Evolutionary conservation across 1,140 invertebrate species (phyloP).

Genomic region (Propsilocerus akamusi): DNA sequence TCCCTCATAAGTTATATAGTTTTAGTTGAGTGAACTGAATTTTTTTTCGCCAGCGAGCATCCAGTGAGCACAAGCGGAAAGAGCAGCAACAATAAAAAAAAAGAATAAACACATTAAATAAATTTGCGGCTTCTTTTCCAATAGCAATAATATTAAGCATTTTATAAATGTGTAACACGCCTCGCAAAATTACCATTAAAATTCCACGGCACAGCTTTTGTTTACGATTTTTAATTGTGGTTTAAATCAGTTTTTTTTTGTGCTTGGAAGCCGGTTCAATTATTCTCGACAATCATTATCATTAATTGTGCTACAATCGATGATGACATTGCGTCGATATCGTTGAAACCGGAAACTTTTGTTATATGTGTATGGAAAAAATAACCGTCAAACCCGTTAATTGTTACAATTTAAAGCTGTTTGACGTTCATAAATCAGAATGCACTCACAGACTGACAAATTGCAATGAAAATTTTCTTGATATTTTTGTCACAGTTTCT

Average conservation of each 20-base stretch:
- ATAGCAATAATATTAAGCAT: background rate
- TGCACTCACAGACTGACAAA: no score
- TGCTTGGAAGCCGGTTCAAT: background rate
- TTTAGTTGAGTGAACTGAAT: background rate
- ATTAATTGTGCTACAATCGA: background rate
- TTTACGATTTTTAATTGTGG: background rate
- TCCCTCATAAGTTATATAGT: background rate
- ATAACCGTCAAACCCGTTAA: background rate
- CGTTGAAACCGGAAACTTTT: no score
- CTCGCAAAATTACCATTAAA: background rate
- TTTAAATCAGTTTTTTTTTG: background rate
- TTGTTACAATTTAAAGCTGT: background rate
- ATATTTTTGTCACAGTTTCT: no score
- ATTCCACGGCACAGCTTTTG: background rate
- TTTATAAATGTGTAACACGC: background rate
- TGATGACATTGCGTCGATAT: background rate
- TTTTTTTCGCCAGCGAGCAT: background rate
- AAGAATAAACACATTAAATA: conserved; percentile 2
- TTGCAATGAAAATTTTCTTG: no score
- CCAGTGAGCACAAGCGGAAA: background rate
- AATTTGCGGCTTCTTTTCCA: conserved; percentile 2
- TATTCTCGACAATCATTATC: background rate
- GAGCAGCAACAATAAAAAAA: background rate
- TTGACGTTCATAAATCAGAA: no score
- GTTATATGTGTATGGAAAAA: background rate